These are phyloP conservation scores for Vulpes lagopus DNA, from an alignment of 2,113 vertebrate species.

Conservation along the genomic window DNA sequence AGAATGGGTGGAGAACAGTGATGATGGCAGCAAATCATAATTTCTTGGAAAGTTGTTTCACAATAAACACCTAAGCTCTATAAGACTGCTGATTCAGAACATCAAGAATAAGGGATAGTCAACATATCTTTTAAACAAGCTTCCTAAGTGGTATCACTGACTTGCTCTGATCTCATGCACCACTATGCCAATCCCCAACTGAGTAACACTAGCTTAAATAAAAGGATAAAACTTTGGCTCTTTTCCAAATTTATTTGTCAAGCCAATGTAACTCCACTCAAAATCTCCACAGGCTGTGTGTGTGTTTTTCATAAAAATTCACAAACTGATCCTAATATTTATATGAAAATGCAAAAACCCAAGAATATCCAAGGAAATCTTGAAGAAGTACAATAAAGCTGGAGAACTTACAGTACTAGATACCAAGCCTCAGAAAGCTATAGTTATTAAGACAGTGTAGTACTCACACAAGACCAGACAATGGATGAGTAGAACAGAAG, in stretches of 20 bases:
- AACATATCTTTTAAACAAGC: neutral
- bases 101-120: neutral
- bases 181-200: neutral
- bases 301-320: neutral
- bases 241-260: slow-evolving; percentile 34
- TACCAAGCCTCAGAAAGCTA: neutral
- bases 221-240: slow-evolving; percentile 22
- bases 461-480: neutral
- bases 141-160: neutral
- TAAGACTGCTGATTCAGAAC: neutral
- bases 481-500: neutral
- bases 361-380: neutral
- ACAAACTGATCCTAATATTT: slow-evolving; percentile 9
- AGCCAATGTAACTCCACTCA: slow-evolving; percentile 18
- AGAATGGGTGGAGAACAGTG: neutral
- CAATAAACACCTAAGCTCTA: neutral
- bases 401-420: neutral
- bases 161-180: neutral
- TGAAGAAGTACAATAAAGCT: neutral
- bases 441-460: neutral
- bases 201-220: slow-evolving; percentile 10
- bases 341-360: neutral
- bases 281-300: neutral
- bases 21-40: neutral
- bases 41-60: neutral